phyloP scores from a whole-genome alignment of 2,888 invertebrate genomes.

The Sminthurides aquaticus region DNA sequence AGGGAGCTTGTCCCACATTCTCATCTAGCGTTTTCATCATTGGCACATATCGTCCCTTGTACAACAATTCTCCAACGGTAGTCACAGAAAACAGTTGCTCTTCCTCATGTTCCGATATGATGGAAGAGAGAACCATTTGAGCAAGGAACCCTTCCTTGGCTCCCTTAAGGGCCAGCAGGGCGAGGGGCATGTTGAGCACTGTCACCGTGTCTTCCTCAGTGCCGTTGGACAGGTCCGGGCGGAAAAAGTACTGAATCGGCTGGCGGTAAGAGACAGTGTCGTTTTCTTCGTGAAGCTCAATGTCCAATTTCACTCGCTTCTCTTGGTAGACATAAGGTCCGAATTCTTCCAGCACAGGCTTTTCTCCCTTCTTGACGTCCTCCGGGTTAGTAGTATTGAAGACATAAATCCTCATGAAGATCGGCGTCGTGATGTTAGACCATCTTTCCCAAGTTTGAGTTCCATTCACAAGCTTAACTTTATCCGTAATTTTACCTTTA shows the following conservation, averaged over 20 bases:
- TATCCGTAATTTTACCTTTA: slow-evolving; percentile 18
- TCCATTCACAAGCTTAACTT: slow-evolving; percentile 28
- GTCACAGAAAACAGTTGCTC: slow-evolving; percentile 25
- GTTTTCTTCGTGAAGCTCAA: slow-evolving; percentile 21
- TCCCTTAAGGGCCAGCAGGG: slow-evolving; percentile 22
- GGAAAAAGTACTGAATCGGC: slow-evolving; percentile 33
- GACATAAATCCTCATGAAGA: slow-evolving; percentile 33
- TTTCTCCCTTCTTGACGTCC: slow-evolving; percentile 24
- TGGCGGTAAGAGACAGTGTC: slow-evolving; percentile 33
- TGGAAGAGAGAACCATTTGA: neutral
- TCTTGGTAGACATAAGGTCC: slow-evolving; percentile 37
- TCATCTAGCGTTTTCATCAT: slow-evolving; percentile 28
- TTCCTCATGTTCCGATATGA: slow-evolving; percentile 11
- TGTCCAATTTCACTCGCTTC: slow-evolving; percentile 31
- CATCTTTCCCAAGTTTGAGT: slow-evolving; percentile 37
- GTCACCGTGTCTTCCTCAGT: slow-evolving; percentile 31
- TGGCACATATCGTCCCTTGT: slow-evolving; percentile 26
- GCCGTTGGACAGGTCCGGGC: slow-evolving; percentile 26
- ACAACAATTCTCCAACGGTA: slow-evolving; percentile 29
- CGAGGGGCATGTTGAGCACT: slow-evolving; percentile 35
- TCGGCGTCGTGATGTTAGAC: slow-evolving; percentile 34
- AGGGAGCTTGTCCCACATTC: slow-evolving; percentile 6
- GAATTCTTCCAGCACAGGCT: slow-evolving; percentile 25
- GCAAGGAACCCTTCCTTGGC: slow-evolving; percentile 2
- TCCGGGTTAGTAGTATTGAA: slow-evolving; percentile 41